Base-by-base conservation (phyloP, 2,113 vertebrate species). In the Eurystomus gularis region DNA sequence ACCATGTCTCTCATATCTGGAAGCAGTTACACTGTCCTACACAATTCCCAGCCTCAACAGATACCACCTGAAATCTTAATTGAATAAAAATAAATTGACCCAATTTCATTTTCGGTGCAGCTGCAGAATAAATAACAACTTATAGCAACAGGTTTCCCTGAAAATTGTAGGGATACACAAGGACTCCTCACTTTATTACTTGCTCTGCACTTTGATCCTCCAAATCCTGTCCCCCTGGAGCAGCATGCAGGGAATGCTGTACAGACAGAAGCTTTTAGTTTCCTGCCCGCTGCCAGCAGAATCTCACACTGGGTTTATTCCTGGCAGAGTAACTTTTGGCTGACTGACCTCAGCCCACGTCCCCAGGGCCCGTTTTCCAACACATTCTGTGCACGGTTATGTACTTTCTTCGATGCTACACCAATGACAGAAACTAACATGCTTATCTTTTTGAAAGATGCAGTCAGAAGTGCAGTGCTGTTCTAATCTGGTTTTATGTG, bases 241-340 rank as follows among this genome's bases (percentile, higher is more conserved):
- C 61, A 97, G 69, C 52, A 78, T 3, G 90, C 86, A 79, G 90
- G 65, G 88, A 95, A 96, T 71, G 80, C 82, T 92, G 65, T 29
- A 82, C 57, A 79, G 88, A 86, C 57, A 86, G 87, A 86, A 93
- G 82, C 68, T 90, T 94, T 94, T 77, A 46, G 44, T 79, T 44
- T 82, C 40, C 83, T 79, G 61, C 57, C 65, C 54, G 58, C 83
- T 76, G 76, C 94, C 83, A 90, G 65, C 80, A 95, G 66, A 94
- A 86, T 81, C 76, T 80, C 11, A 0, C 92, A 79, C 80, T 33
- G 86, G 16, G 78, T 96, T 96, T 95, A 94, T 94, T 97, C 92
- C 86, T 94, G 93, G 86, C 62, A 82, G 65, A 75, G n/a, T 73
- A 95, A 70, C 91, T 94, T 95, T 31, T 79, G 64, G 65, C 84